Percentiles rank a stretch among this genome's conserved stretches.
These are phyloP conservation scores for Megamerina dolium DNA, from an alignment of 2,888 invertebrate genomes.

Conservation along the genomic window DNA sequence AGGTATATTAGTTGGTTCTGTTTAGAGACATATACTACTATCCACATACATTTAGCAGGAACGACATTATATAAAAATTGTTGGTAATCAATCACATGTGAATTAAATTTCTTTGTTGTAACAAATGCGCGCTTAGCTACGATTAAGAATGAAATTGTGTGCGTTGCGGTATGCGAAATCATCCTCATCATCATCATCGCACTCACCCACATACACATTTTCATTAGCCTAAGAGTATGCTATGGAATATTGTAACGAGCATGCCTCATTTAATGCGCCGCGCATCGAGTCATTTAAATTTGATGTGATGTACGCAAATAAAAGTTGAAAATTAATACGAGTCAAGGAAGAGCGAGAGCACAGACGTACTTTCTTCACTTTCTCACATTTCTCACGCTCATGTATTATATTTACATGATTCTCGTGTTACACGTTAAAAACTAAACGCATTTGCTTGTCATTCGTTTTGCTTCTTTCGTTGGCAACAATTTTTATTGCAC, in stretches of 20 bases:
- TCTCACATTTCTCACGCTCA: too few relatives aligned
- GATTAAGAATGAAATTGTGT: constrained; percentile 35
- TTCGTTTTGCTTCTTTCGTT: constrained; percentile 8
- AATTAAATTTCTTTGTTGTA: constrained; percentile 42
- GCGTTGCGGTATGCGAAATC: constrained; percentile 13
- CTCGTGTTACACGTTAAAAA: too few relatives aligned
- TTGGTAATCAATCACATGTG: constrained; percentile 38
- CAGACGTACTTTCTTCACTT: too few relatives aligned
- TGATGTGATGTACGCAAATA: constrained; percentile 3
- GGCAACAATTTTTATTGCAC: constrained; percentile 41
- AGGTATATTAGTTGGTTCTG: too few relatives aligned
- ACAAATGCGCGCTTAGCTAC: constrained; percentile 23
- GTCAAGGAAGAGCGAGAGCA: too few relatives aligned
- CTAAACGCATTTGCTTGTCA: neutral
- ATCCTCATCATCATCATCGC: constrained; percentile 20
- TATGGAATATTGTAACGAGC: neutral
- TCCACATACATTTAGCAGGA: too few relatives aligned
- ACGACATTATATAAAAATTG: constrained; percentile 35
- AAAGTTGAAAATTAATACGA: constrained; percentile 7
- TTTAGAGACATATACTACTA: too few relatives aligned
- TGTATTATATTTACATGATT: too few relatives aligned
- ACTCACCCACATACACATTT: neutral
- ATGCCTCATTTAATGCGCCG: constrained; percentile 11
- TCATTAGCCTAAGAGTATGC: neutral
- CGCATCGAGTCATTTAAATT: constrained; percentile 11